Percentiles rank a stretch among this genome's conserved stretches.
Evolutionary conservation across 2,888 invertebrate genomes (phyloP).

Genomic region (Phyllotreta cruciferae): DNA sequence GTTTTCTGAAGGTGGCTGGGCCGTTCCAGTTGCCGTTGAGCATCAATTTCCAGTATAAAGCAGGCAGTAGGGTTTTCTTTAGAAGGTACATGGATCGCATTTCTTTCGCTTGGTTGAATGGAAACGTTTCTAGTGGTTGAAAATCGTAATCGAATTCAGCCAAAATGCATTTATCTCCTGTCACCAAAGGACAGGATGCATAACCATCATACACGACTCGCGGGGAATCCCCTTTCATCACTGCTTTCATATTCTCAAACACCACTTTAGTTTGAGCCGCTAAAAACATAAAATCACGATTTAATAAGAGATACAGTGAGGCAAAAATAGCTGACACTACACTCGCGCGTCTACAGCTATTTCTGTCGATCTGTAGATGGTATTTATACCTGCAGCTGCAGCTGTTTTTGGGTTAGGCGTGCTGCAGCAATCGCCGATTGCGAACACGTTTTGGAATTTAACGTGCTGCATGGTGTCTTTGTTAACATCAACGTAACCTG

Average conservation of each 20-base stretch:
- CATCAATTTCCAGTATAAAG: conserved; percentile 90
- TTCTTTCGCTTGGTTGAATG: conserved; percentile 81
- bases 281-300: conserved; percentile 53
- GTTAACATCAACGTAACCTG: conserved; percentile 83
- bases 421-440: conserved; percentile 91
- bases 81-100: conserved; percentile 74
- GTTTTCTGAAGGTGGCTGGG: conserved; percentile 68
- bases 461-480: conserved; percentile 82
- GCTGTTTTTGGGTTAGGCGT: conserved; percentile 97
- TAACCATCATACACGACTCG: conserved; percentile 84
- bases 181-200: conserved; percentile 95
- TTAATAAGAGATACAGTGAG: neutral
- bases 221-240: conserved; percentile 68
- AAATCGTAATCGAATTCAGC: conserved; percentile 94
- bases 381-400: conserved; percentile 83
- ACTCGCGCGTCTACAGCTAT: neutral
- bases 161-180: conserved; percentile 81
- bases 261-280: conserved; percentile 87
- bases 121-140: conserved; percentile 89
- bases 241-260: conserved; percentile 72
- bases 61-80: conserved; percentile 88
- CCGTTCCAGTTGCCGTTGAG: conserved; percentile 86
- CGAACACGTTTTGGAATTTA: conserved; percentile 85
- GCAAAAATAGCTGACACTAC: no score
- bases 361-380: neutral